Evolutionary conservation across 1,140 invertebrate species (phyloP), one percentile per base, ranked within the genome.

Genomic region (Macrocentrus cingulum): DNA sequence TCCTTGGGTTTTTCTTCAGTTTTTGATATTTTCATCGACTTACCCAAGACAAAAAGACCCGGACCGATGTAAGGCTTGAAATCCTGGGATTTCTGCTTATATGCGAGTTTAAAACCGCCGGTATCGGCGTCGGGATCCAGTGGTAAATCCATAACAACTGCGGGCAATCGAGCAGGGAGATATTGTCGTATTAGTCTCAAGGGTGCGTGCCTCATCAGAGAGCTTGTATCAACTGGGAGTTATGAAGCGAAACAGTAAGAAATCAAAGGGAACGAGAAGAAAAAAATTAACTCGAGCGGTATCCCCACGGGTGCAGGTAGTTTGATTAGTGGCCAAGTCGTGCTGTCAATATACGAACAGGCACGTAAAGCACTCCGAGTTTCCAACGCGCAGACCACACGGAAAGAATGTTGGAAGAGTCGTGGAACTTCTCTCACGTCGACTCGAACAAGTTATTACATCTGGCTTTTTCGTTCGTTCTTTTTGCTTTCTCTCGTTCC

Each of bases 171-270:
- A 61, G 62, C 9, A 54, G 36, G 50, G 50, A 13, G 16, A 49
- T n/a, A n/a, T n/a, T n/a, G n/a, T n/a, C n/a, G n/a, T n/a, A n/a
- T n/a, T n/a, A n/a, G n/a, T n/a, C n/a, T n/a, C n/a, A n/a, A n/a
- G n/a, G n/a, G n/a, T n/a, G n/a, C 76, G 32, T 78, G 76, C 65
- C 87, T 80, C 18, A 76, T 56, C 46, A 81, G 81, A 41, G 83
- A 70, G 59, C 88, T 87, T 45, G 88, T 66, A 11, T 87, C 80
- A 61, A 89, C 87, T 88, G 71, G n/a, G n/a, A n/a, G 15, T 80
- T 77, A 25, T 48, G 20, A 56, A 61, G 22, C 9, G 5, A 2
- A 51, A 6, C 18, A 37, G 25, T 9, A 29, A 29, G 25, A 51
- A 7, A 50, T 16, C 11, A 50, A 29, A 44, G 39, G 18, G 41